These are phyloP conservation scores for Xenus cinereus DNA, from an alignment of 2,113 vertebrate species.

Conservation along the genomic window DNA sequence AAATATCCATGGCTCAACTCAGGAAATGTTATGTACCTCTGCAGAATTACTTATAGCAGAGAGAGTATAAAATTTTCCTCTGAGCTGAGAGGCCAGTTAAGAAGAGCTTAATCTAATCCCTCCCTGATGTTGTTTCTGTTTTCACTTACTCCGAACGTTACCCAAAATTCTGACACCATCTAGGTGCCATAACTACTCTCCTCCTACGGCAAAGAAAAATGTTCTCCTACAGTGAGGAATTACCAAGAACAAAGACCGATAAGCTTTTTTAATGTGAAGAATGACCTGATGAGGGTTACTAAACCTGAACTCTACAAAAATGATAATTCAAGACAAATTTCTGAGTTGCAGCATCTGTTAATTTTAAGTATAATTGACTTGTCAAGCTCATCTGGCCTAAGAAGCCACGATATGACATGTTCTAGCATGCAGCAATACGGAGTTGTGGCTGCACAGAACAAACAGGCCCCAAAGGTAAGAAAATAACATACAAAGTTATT, in stretches of 20 bases:
- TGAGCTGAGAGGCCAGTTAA: background rate
- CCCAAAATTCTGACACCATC: background rate
- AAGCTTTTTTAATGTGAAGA: background rate
- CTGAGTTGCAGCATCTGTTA: background rate
- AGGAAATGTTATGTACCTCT: background rate
- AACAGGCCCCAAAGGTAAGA: background rate
- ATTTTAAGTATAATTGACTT: background rate
- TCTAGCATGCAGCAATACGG: background rate
- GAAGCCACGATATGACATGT: accelerated
- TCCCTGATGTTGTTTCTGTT: background rate
- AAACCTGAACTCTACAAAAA: background rate
- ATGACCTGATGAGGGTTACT: background rate
- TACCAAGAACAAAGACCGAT: background rate
- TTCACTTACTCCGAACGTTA: background rate
- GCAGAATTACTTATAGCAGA: background rate
- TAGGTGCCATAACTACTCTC: accelerated
- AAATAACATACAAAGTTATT: background rate
- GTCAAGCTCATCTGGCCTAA: background rate
- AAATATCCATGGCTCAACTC: background rate
- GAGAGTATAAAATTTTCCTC: background rate
- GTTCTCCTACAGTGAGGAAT: background rate
- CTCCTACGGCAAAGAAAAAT: background rate
- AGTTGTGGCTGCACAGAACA: background rate
- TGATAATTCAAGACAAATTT: background rate
- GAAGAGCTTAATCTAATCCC: background rate